These are phyloP conservation scores for Mastomys coucha DNA, from an alignment of 2,113 vertebrate species.

Conservation along the genomic window DNA sequence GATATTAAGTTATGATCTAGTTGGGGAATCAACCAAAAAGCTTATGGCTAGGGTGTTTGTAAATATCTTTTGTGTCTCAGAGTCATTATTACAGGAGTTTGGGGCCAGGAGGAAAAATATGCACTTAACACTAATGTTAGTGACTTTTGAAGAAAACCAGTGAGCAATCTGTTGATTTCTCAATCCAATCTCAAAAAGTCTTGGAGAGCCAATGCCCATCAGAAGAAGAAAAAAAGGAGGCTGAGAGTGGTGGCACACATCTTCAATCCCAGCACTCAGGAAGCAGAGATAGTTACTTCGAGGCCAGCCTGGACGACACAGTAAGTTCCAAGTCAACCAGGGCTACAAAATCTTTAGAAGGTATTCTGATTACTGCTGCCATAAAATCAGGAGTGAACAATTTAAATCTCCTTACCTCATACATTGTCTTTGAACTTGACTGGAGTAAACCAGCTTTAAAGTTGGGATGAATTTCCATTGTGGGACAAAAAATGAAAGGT, in stretches of 20 bases:
- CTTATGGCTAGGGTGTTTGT: no score
- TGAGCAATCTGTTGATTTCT: not conserved
- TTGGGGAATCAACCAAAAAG: no score
- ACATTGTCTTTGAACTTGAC: constrained; percentile 96
- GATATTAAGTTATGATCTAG: no score
- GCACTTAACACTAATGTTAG: no score
- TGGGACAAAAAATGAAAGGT: constrained; percentile 96
- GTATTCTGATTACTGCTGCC: not conserved
- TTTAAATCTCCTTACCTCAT: constrained; percentile 90
- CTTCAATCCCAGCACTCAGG: not conserved
- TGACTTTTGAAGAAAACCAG: not conserved
- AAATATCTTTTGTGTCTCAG: no score
- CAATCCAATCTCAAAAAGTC: not conserved
- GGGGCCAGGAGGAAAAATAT: no score
- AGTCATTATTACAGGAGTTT: no score
- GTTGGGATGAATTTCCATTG: constrained; percentile 94
- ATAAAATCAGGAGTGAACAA: not conserved
- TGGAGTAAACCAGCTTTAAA: constrained; percentile 95
- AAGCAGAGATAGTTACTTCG: not conserved
- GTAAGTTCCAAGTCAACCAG: not conserved
- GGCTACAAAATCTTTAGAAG: not conserved
- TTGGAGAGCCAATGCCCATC: not conserved
- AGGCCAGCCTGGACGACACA: not conserved
- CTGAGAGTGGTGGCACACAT: not conserved
- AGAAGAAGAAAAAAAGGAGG: not conserved